Base-by-base conservation (phyloP, 2,797 vertebrate species). In the Triplophysa yarkandensis region DNA sequence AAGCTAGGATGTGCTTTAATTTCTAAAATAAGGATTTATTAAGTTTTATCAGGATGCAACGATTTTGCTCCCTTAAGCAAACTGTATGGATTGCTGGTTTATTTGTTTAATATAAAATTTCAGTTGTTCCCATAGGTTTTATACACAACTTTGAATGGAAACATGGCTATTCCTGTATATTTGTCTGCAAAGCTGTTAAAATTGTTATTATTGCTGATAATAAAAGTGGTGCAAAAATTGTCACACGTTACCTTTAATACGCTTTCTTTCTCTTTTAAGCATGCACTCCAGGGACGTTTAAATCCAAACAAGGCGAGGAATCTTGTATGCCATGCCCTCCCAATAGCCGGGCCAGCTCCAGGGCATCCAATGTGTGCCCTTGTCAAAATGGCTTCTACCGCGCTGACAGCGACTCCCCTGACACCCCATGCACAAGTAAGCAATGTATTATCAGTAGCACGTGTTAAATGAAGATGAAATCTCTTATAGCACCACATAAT, bases 371-470 rank as follows among this genome's bases (percentile, higher is more conserved):
- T 4, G 86, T 98, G 76, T 99, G 97, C 84, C 90, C 92, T 1
- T 99, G 97, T 88, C 92, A 94, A 69, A 94, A 64, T 0, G 91
- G 95, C 62, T 98, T 94, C 90, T 95, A 95, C 87, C 94, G 97
- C 0, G 93, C 97, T 1, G 97, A 99, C 87, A 93, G 90, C 0
- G 97, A 99, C 85, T 82, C 93, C 0, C 91, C 96, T 0, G 95
- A 98, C 87, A 93, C 92, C 0, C 87, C 93, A 83, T 99, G 97
- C 88, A 98, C 96, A 87, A 95, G 97, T 99, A 91, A 96, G 97
- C 87, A 76, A 68, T 66, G 58, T 36, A 48, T 54, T 50, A 34
- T 65, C 60, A 36, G 28, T 34, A 48, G 25, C 39, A 55, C 27
- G 23, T 58, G 46, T 72, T 27, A 55, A 72, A 39, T 74, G 21